phyloP scores from a whole-genome alignment of 2,888 invertebrate genomes.

The Agrochola macilenta region DNA sequence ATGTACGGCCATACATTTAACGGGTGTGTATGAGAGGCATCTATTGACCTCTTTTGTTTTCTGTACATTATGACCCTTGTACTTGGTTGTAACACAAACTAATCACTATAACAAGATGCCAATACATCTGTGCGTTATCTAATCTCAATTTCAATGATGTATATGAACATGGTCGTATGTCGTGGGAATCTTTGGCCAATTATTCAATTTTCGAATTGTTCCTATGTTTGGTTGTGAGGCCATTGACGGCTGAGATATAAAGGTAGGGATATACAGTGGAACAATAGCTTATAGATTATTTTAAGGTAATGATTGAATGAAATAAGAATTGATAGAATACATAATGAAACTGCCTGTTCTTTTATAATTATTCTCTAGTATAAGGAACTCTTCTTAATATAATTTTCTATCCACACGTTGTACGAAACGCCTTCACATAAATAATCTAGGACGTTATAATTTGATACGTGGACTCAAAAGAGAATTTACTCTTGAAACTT shows the following conservation, averaged over 20 bases:
- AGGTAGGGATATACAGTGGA: constrained; percentile 19
- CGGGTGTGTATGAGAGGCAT: background rate
- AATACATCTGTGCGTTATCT: constrained; percentile 61
- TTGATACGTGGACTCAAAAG: constrained; percentile 52
- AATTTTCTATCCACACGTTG: constrained; percentile 11
- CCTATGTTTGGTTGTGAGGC: constrained; percentile 72
- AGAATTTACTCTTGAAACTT: constrained; percentile 57
- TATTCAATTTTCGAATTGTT: constrained; percentile 82
- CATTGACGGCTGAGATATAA: constrained; percentile 70
- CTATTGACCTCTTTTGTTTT: constrained; percentile 38
- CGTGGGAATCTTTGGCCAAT: constrained; percentile 79
- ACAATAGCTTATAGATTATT: constrained; percentile 13
- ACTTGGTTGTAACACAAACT: constrained; percentile 52
- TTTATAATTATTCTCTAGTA: background rate
- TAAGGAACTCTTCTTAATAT: background rate
- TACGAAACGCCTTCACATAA: constrained; percentile 16
- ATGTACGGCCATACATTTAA: background rate
- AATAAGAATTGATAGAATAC: background rate
- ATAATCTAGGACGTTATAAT: constrained; percentile 45
- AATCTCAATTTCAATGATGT: constrained; percentile 62
- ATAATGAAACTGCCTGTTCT: background rate
- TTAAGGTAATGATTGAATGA: background rate
- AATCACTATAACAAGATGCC: constrained; percentile 58
- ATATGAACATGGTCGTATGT: constrained; percentile 59
- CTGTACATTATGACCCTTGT: constrained; percentile 36